Base-by-base conservation (phyloP, 2,797 vertebrate genomes). In the Microctenopoma lineatum region DNA sequence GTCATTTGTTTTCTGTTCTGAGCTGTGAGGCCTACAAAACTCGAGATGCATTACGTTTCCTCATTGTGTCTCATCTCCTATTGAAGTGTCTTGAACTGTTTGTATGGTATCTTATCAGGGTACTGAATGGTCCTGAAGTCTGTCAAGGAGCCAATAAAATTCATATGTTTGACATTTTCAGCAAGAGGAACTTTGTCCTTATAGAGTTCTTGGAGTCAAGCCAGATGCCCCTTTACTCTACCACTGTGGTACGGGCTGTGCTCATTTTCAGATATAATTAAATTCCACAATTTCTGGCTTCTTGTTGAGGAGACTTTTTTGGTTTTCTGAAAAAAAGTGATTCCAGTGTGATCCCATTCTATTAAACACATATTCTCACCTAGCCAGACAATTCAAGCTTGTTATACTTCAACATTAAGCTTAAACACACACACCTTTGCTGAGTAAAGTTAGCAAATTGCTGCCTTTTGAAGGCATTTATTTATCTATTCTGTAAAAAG, bases 131-230 rank as follows among this genome's bases (percentile, higher is more conserved):
- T 59, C 64, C 52, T 73, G 38, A 77, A 79, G 44, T 71, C 70
- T 70, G 66, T 77, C 73, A 58, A 50, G 64, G 67, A 62, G 55
- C 66, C 63, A 61, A 63, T 56, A 77, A 64, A 54, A 77, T 61
- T 59, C 27, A 53, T 52, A 81, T 75, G 65, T 66, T 72, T 91
- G 84, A 81, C 87, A 91, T 89, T 90, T 91, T 85, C 70, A 70
- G 12, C 71, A 13, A 53, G 62, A 48, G 46, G 66, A 76, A 73
- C 79, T 73, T 85, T 84, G 75, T 75, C 75, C 79, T 85, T 7
- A 27, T 16, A 36, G 65, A 74, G 74, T 48, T 59, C 70, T 62
- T 53, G 57, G 60, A 76, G 73, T 80, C 74, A 46, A 18, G 67
- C 61, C 74, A 68, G 61, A 76, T 77, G 51, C 48, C 59, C 75